These are phyloP conservation scores for Macropis europaea DNA, from an alignment of 2,888 invertebrate genomes.

Conservation along the genomic window DNA sequence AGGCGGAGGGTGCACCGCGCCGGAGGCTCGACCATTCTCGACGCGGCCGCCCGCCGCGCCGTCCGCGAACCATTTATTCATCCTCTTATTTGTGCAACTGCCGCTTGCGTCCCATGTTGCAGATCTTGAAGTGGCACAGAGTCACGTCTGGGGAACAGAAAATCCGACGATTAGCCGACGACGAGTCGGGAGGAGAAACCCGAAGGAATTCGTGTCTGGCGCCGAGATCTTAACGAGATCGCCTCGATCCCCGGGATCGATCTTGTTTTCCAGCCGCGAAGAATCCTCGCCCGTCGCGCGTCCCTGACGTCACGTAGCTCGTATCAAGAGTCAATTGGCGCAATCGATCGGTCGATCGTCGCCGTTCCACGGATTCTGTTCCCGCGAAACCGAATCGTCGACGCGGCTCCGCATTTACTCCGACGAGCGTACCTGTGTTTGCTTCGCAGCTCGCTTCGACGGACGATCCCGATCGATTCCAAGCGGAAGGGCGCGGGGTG, in stretches of 20 bases:
- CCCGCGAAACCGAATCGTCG: background rate
- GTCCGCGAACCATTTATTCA: constrained; percentile 9
- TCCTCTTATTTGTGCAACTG: constrained; percentile 63
- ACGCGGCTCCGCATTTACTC: no score
- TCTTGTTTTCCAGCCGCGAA: constrained; percentile 29
- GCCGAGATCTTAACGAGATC: constrained; percentile 33
- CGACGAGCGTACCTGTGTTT: no score
- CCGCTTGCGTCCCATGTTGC: constrained; percentile 86
- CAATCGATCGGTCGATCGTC: constrained; percentile 52
- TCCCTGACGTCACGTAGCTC: constrained; percentile 49
- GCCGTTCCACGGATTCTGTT: background rate
- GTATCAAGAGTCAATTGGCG: constrained; percentile 67
- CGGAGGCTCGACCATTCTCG: constrained; percentile 37
- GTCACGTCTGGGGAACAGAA: constrained; percentile 82
- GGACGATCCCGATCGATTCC: no score
- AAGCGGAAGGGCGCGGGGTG: no score
- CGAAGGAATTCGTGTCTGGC: constrained; percentile 30
- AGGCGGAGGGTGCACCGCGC: constrained; percentile 28
- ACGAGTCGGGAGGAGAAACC: no score
- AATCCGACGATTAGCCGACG: background rate
- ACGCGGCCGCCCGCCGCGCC: constrained; percentile 23
- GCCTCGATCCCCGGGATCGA: constrained; percentile 2
- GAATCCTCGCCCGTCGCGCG: constrained; percentile 37
- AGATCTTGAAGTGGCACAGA: constrained; percentile 86
- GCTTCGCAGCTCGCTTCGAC: no score